Base-by-base conservation (phyloP, 2,113 vertebrate genomes). In the Mirounga angustirostris region DNA sequence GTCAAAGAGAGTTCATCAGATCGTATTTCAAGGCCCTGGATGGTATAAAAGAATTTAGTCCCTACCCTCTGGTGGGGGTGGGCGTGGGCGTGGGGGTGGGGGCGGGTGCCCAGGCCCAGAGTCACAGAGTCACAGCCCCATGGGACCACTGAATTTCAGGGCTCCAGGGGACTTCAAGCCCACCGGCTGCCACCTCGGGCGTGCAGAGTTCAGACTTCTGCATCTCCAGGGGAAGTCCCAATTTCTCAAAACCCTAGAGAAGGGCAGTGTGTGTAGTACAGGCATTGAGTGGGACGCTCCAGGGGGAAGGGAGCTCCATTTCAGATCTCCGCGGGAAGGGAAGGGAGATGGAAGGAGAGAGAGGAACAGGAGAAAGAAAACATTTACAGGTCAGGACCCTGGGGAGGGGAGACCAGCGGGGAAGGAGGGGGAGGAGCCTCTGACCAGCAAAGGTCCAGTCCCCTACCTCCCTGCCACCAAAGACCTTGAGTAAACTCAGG, bases 21-120 rank as follows among this genome's bases (percentile, higher is more conserved):
- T 97, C 94, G 30, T 56, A 91, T 97, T 98, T 97, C 97, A 97
- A 94, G 81, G 79, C 82, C 52, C 67, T 58, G 30, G 15, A 74
- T 7, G 4, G 15, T 22, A 43, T 43, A 14, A 52, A 76, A 83
- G 19, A 79, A 28, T 8, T 7, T 46, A 92, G 85, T 58, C 40
- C 71, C 54, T 46, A 54, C 52, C 69, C 65, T 50, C n/a, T 19
- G 65, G 43, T 24, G 7, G 67, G 65, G n/a, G 71, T 19, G 22
- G 50, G 26, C 21, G n/a, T 22, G 22, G 50, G 26, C 21, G n/a
- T 22, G 22, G 50, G 26, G 36, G n/a, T 22, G 21, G 69, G 69
- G 4, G 36, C 10, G 26, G 74, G 73, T 26, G 43, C 22, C 7
- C 2, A 24, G 73, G 40, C 24, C 14, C 74, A 46, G 76, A 40